Evolutionary conservation across 2,113 vertebrate genomes (phyloP), one percentile per base, ranked within the genome.

Genomic region (Nansenia antarctica): DNA sequence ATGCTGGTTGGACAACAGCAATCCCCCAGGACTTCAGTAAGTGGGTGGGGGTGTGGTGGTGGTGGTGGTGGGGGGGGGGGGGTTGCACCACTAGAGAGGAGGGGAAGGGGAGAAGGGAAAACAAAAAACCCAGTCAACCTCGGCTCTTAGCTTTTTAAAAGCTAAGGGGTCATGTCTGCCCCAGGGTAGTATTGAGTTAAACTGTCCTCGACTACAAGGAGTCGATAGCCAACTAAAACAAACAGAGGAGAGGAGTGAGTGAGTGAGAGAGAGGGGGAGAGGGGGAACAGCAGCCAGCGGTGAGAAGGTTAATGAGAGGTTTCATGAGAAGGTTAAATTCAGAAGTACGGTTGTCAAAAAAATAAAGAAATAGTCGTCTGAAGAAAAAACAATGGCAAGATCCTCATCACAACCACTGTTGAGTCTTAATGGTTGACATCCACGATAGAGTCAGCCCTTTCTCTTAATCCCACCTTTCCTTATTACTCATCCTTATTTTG

Each of bases 201-300:
- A 92, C 85, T 81, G 85, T 85, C 84, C 89, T 74, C 82, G 70
- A 81, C 84, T 74, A 85, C 83, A 77, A 72, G 62, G 85, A 85
- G 80, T 76, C 78, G 78, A 82, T 67, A 67, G 89, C 90, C 92
- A 92, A 92, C 87, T 88, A 86, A 93, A 94, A 94, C 89, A 95
- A 94, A 92, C 86, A 73, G 78, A 89, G 85, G 84, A 72, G 70
- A 73, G 67, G 65, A 70, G 31, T 32, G 45, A 34, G 49, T 22
- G 67, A 61, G 31, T 20, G 15, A 15, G 14, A 3, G 9, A 27
- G 52, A 35, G 59, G 24, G 22, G 22, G 54, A 1, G 65, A 62
- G 61, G 59, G 30, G 63, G 64, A 65, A 58, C 73, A 80, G 74
- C 62, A 70, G 71, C 71, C 73, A 35, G 70, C 42, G 69, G 39